Evolutionary conservation across 2,797 vertebrate species (phyloP), one percentile per base, ranked within the genome.

Genomic region (Myotis pilosus): DNA sequence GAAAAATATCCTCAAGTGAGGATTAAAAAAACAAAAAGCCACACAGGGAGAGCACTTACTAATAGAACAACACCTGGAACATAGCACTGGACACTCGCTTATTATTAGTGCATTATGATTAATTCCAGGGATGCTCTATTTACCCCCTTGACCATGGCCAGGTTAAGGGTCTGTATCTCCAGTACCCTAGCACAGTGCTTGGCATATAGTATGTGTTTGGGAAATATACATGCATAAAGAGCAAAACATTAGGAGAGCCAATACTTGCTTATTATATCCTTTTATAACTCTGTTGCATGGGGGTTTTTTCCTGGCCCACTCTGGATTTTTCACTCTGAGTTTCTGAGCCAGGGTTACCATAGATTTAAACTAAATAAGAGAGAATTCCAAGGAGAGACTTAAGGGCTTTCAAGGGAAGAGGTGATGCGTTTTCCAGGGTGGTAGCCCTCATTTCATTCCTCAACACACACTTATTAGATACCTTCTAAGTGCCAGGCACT

Each of bases 131-230:
- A 25, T 38, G 6, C 41, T 66, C 38, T 51, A 4, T 87, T 51
- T 62, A 72, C 68, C 2, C 7, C n/a, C 12, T 0, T 44, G n/a
- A 9, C 13, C 16, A 9, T 2, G 7, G 38, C 60, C 49, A 38
- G 51, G n/a, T 16, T 20, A 57, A 87, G 28, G 15, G 8, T 41
- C 55, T 91, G 0, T 22, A 68, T 81, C 8, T 53, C 66, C 5
- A 55, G 19, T 1, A 33, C 30, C 7, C 0, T 6, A 66, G 11
- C 36, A 41, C 66, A 51, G 23, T 5, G 51, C 44, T 38, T 23
- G 66, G 8, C 13, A 7, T n/a, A 28, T 0, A 60, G 38, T n/a
- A 23, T 22, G 19, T 15, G 20, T 53, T 66, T 60, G 55, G 47
- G 51, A 66, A 87, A 51, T 25, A 19, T 13, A 57, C 72, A 71